Percentiles rank a stretch among this genome's conserved stretches.
Evolutionary conservation across 1,140 invertebrate genomes (phyloP).

Genomic region (Fopius arisanus): DNA sequence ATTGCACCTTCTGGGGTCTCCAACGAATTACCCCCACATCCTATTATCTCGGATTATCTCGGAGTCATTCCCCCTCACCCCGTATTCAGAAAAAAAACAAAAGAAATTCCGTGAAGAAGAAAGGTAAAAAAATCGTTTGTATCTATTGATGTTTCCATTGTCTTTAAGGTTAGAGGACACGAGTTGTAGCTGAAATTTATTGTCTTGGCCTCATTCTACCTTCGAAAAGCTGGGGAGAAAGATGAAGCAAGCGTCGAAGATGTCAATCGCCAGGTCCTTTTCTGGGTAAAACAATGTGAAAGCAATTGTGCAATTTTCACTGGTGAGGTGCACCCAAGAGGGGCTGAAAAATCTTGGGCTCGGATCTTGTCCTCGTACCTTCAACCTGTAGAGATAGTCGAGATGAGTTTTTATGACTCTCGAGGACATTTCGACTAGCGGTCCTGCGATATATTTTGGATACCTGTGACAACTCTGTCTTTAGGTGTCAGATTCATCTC

Average conservation of each 20-base stretch:
- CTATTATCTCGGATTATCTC: neutral
- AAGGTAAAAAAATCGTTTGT: constrained; percentile 6
- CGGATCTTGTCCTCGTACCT: constrained; percentile 8
- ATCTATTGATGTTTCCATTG: constrained; percentile 6
- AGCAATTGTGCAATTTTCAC: constrained; percentile 10
- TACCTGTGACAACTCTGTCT: constrained; percentile 1
- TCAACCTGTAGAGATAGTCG: neutral
- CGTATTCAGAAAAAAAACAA: neutral
- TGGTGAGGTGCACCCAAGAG: neutral
- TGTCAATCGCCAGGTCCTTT: constrained; percentile 12
- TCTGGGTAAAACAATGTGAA: constrained; percentile 14
- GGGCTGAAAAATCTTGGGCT: neutral
- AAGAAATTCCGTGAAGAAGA: neutral
- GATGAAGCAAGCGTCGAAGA: neutral
- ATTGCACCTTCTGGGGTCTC: constrained; percentile 10
- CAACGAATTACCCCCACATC: neutral
- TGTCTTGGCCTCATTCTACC: neutral
- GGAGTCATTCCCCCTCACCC: neutral
- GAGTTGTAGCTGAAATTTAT: neutral
- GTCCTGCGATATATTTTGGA: neutral
- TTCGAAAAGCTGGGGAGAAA: neutral
- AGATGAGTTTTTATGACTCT: constrained; percentile 2
- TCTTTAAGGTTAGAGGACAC: constrained; percentile 1
- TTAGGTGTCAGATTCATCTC: neutral
- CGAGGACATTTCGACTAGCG: constrained; percentile 3